phyloP scores from a whole-genome alignment of 1,140 invertebrate genomes.

The Pentalonia nigronervosa region DNA sequence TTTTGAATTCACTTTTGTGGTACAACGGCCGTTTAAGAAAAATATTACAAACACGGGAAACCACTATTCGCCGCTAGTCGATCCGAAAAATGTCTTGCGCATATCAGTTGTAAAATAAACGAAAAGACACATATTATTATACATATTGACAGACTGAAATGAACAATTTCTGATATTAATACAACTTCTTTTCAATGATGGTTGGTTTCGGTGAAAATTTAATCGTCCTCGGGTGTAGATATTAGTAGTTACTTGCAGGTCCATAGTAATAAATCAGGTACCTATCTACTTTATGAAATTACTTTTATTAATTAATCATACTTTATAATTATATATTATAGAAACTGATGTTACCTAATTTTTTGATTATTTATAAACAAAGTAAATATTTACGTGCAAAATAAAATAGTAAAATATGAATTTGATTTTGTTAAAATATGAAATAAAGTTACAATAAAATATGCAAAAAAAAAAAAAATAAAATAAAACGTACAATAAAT shows the following conservation, averaged over 20 bases:
- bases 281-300: background rate
- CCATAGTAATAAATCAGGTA: background rate
- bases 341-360: background rate
- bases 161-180: background rate
- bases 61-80: background rate
- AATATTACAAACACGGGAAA: background rate
- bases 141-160: background rate
- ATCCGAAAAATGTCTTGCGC: background rate
- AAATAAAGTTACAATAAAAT: no score
- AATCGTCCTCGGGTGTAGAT: background rate
- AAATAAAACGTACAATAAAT: no score
- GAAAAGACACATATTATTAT: background rate
- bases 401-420: no score
- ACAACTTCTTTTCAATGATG: background rate
- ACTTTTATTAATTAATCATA: background rate
- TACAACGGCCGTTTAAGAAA: background rate
- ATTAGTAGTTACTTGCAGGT: background rate
- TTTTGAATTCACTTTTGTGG: background rate
- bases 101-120: background rate
- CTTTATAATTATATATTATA: background rate
- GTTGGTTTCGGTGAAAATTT: background rate
- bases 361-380: background rate
- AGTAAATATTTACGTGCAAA: background rate
- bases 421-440: no score
- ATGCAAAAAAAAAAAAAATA: no score